Evolutionary conservation across 2,113 vertebrate species (phyloP).

Genomic region (Microcebus tavaratra): DNA sequence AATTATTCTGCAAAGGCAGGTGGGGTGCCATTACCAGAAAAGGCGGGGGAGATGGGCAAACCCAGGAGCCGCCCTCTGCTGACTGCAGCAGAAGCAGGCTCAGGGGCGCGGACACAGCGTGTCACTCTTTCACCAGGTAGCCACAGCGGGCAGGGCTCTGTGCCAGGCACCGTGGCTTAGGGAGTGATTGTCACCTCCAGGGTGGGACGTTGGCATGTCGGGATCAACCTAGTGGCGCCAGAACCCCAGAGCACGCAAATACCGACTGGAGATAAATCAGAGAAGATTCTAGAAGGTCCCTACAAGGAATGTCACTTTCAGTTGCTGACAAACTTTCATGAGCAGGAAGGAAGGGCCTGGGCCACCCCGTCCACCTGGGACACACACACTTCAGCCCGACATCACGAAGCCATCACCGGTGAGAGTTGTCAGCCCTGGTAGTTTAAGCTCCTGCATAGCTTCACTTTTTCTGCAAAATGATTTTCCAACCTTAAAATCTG

Average conservation of each 20-base stretch:
- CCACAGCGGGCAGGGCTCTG: fast-evolving
- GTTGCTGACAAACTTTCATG: not conserved
- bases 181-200: not conserved
- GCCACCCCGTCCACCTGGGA: not conserved
- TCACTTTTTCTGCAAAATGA: not conserved
- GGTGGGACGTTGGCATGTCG: no score
- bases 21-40: not conserved
- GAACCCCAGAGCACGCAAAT: not conserved
- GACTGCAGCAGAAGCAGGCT: not conserved
- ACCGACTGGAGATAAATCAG: no score
- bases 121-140: not conserved
- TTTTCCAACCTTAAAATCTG: not conserved
- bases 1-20: not conserved
- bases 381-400: not conserved
- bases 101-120: not conserved
- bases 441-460: fast-evolving
- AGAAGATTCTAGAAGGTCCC: not conserved
- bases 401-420: fast-evolving
- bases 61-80: not conserved
- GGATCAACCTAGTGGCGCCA: not conserved
- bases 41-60: not conserved
- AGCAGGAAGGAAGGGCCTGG: not conserved
- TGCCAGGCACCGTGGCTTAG: not conserved
- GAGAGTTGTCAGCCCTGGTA: fast-evolving
- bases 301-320: not conserved